Evolutionary conservation across 2,888 invertebrate species (phyloP).

Genomic region (Acanthosepion pharaonis): DNA sequence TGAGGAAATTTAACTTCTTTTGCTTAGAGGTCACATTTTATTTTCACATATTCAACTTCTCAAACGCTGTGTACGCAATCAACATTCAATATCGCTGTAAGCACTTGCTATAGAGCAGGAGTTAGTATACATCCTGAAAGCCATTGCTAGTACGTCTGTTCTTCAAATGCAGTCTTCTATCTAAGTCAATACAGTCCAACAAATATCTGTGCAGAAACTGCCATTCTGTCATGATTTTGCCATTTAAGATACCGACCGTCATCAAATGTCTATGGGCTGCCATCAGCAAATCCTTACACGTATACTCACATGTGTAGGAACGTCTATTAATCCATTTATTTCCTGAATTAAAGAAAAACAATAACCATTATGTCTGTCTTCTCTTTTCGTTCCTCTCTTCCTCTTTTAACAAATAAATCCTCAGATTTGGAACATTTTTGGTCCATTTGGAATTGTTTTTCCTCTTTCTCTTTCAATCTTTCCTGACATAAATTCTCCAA

Average conservation of each 20-base stretch:
- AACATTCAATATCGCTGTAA: too few species aligned
- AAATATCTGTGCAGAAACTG: too few species aligned
- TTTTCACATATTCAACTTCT: too few species aligned
- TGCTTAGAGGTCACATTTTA: too few species aligned
- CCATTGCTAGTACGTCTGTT: too few species aligned
- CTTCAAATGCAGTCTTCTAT: too few species aligned
- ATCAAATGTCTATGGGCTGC: not conserved
- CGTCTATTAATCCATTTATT: not conserved
- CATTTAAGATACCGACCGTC: not conserved
- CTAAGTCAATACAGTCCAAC: too few species aligned
- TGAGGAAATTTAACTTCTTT: too few species aligned
- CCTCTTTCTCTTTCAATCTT: not conserved
- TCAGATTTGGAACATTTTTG: not conserved
- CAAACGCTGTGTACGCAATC: too few species aligned
- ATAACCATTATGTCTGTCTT: not conserved
- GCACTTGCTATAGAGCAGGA: too few species aligned
- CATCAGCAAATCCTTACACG: not conserved
- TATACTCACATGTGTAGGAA: not conserved
- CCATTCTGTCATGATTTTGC: not conserved
- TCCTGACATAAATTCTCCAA: not conserved
- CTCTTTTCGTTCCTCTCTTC: not conserved
- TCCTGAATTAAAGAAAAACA: slow-evolving; percentile 9
- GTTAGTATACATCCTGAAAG: too few species aligned
- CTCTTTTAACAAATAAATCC: not conserved
- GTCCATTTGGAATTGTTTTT: not conserved